A percentile compares a stretch with the other conserved stretches of the same genome.
phyloP scores from a whole-genome alignment of 2,797 vertebrate species.

The Chiroxiphia lanceolata region DNA sequence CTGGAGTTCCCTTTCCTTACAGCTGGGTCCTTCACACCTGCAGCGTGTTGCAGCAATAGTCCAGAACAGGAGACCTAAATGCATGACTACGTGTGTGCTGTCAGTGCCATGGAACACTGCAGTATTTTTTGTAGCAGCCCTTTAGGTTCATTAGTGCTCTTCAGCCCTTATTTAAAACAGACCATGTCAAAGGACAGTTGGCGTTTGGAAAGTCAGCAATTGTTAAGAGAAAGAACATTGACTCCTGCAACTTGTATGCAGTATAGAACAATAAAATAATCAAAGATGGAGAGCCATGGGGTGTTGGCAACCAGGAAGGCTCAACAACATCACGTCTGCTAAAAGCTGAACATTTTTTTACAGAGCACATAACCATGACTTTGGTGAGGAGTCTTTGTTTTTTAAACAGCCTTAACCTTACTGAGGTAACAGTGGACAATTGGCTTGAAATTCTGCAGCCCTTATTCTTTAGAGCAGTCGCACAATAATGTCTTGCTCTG shows the following conservation, averaged over 20 bases:
- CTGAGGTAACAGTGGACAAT: background rate
- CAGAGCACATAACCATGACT: background rate
- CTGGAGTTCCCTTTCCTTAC: background rate
- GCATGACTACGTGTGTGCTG: background rate
- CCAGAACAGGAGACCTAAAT: background rate
- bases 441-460: background rate
- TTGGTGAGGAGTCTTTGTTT: background rate
- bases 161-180: constrained; percentile 6
- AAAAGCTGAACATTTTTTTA: background rate
- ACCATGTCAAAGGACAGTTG: background rate
- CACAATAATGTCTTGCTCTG: background rate
- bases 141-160: background rate
- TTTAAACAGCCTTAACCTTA: background rate
- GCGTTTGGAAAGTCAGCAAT: background rate
- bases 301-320: background rate
- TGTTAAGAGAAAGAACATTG: background rate
- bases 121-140: background rate
- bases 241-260: background rate
- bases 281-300: background rate
- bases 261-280: constrained; percentile 5
- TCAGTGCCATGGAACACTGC: background rate
- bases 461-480: background rate
- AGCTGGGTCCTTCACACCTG: background rate
- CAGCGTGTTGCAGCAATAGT: background rate
- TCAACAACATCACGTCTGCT: background rate